Conservation (phyloP, 2,888 invertebrate genomes). For the Lathronympha strigana region DNA sequence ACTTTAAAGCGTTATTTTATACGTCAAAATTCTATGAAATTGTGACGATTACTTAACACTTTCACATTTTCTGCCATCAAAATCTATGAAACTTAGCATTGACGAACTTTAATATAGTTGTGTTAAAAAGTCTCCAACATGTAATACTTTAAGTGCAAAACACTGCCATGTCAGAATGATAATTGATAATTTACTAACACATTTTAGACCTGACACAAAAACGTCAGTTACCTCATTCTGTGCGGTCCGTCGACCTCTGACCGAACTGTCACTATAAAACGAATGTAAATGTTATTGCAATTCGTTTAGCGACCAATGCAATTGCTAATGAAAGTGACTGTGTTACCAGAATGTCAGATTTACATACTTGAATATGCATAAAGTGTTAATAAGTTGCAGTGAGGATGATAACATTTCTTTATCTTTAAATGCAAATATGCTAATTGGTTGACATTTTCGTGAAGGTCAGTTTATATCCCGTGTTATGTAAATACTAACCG, state of each 20-base stretch:
- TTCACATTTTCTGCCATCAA: too few species aligned
- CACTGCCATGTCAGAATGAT: neutral
- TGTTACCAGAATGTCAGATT: neutral
- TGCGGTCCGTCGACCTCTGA: conserved; percentile 5
- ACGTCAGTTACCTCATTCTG: conserved; percentile 12
- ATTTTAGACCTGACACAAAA: neutral
- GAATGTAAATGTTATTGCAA: neutral
- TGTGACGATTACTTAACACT: too few species aligned
- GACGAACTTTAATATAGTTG: too few species aligned
- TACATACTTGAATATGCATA: neutral
- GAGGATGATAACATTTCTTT: neutral
- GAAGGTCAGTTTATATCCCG: too few species aligned
- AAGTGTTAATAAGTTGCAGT: conserved; percentile 13
- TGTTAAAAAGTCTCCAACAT: neutral
- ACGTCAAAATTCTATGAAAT: too few species aligned
- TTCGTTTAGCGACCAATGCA: neutral
- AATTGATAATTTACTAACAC: neutral
- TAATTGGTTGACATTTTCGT: conserved; percentile 6
- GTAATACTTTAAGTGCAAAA: neutral
- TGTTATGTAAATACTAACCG: too few species aligned
- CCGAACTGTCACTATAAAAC: neutral
- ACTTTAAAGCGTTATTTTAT: too few species aligned
- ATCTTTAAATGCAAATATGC: conserved; percentile 5
- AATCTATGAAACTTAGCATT: too few species aligned
- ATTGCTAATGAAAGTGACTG: neutral